Evolutionary conservation across 2,113 vertebrate species (phyloP).

Genomic region (Pterophyllum scalare): DNA sequence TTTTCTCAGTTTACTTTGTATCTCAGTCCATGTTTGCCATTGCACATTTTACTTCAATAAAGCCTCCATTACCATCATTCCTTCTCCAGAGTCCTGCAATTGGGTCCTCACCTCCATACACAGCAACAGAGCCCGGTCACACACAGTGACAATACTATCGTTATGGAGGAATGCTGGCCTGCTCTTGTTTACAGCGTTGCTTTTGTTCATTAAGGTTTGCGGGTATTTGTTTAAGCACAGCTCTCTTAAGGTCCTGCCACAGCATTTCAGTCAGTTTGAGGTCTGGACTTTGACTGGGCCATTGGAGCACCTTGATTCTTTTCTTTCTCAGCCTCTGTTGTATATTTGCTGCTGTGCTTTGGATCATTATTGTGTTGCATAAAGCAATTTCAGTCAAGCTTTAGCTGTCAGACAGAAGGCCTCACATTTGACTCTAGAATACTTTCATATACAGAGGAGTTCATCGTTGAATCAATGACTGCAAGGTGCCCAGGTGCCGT

Average conservation of each 20-base stretch:
- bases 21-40: too few relatives aligned
- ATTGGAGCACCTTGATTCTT: not conserved
- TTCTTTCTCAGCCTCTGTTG: not conserved
- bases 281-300: accelerated
- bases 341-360: not conserved
- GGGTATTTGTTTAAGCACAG: not conserved
- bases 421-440: not conserved
- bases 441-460: too few relatives aligned
- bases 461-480: too few relatives aligned
- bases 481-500: accelerated
- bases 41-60: too few relatives aligned
- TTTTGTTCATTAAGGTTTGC: not conserved
- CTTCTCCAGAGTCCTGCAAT: too few relatives aligned
- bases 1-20: too few relatives aligned
- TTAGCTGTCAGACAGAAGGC: not conserved
- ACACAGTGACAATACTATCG: too few relatives aligned
- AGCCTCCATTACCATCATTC: too few relatives aligned
- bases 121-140: too few relatives aligned
- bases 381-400: not conserved
- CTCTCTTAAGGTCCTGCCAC: not conserved
- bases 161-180: not conserved
- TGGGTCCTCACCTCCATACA: too few relatives aligned
- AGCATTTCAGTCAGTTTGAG: not conserved
- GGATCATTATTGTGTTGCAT: not conserved
- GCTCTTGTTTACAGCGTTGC: not conserved